phyloP scores from a whole-genome alignment of 2,888 invertebrate species.

The Dromius quadrimaculatus region DNA sequence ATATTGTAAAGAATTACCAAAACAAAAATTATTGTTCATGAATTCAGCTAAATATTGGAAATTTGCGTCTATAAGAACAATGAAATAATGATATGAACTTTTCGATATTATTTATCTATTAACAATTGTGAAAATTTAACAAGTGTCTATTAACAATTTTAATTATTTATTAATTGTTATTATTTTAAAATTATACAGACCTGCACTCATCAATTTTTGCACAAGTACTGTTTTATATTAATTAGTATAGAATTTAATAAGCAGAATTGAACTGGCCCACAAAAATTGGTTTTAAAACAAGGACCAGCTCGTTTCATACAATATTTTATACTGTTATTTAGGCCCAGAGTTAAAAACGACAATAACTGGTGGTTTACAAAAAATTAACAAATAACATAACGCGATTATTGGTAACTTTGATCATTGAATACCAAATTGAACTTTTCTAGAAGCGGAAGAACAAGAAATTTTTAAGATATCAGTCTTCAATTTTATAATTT shows the following conservation, averaged over 20 bases:
- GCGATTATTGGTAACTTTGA: conserved; percentile 23
- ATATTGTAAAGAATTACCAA: too few species aligned
- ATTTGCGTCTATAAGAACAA: conserved; percentile 2
- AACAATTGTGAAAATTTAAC: conserved; percentile 45
- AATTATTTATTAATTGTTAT: conserved; percentile 21
- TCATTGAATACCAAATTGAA: conserved; percentile 3
- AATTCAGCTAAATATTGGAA: too few species aligned
- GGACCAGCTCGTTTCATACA: not conserved
- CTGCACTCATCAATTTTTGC: not conserved
- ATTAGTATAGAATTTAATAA: not conserved
- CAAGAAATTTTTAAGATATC: conserved; percentile 17
- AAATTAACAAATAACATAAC: conserved; percentile 11
- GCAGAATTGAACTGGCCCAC: not conserved
- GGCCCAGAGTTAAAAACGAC: conserved; percentile 13
- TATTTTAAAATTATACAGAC: conserved; percentile 10
- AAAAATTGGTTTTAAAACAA: conserved; percentile 8
- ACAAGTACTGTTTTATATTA: not conserved
- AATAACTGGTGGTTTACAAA: conserved; percentile 14
- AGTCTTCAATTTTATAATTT: conserved; percentile 30
- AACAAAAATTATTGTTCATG: too few species aligned
- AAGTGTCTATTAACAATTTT: conserved; percentile 41
- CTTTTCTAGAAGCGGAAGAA: conserved; percentile 14
- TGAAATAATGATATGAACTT: conserved; percentile 34
- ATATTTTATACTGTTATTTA: conserved; percentile 18
- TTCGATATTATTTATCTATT: conserved; percentile 44